A percentile compares a stretch with the other conserved stretches of the same genome.
phyloP scores from a whole-genome alignment of 1,140 invertebrate species.

The Neodiprion fabricii region DNA sequence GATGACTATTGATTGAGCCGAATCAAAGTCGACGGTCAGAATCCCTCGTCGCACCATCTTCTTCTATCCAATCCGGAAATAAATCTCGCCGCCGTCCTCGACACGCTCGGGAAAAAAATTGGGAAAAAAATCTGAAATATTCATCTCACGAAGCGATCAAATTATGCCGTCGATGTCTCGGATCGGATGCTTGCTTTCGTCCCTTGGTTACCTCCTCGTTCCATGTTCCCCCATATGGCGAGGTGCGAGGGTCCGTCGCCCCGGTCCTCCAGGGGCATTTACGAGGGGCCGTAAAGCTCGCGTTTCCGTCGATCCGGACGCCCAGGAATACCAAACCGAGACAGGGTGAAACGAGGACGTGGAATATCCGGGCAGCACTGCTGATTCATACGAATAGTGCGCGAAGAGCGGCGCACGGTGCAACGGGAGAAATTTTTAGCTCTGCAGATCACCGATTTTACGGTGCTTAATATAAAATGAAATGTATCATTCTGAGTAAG shows the following conservation, averaged over 20 bases:
- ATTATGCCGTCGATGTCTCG: conserved; percentile 1
- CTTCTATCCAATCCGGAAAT: background rate
- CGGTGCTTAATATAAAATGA: too few species aligned
- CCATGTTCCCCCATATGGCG: background rate
- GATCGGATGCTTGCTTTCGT: background rate
- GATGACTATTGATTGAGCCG: background rate
- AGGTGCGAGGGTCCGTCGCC: too few species aligned
- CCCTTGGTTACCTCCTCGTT: background rate
- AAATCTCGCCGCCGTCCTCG: background rate
- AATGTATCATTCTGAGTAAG: too few species aligned
- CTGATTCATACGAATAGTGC: background rate
- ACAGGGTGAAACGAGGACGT: background rate
- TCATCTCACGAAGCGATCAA: conserved; percentile 4
- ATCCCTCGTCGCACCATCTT: too few species aligned
- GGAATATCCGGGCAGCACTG: background rate
- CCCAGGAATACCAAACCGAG: background rate
- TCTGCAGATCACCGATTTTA: too few species aligned
- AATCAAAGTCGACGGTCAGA: background rate
- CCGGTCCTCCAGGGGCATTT: background rate
- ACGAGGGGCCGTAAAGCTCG: background rate
- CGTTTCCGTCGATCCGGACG: background rate
- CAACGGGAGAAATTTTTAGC: background rate
- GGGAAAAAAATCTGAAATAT: background rate
- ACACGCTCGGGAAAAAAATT: too few species aligned
- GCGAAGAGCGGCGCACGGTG: background rate